Conservation (phyloP, 2,797 vertebrate genomes). For the Fundulus diaphanus region DNA sequence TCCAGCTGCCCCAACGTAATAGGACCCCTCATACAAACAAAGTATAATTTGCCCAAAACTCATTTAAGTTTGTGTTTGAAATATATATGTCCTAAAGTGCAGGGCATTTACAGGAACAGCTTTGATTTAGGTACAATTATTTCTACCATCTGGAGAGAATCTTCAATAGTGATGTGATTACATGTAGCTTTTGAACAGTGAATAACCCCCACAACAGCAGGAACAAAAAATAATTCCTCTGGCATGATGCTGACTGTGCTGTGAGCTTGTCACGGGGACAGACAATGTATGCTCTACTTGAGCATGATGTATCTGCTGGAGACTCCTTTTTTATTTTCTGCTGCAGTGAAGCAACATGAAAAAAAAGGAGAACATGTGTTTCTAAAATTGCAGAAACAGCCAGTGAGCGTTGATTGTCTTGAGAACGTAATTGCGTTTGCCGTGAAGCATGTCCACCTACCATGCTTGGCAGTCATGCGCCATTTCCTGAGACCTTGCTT, state of each 20-base stretch:
- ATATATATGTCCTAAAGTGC: not conserved
- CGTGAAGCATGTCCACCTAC: slow-evolving; percentile 44
- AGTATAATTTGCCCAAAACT: not conserved
- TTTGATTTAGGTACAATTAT: not conserved
- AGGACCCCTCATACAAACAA: not conserved
- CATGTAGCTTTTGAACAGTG: slow-evolving; percentile 19
- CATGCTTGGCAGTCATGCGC: slow-evolving; percentile 35
- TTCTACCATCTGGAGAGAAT: not conserved
- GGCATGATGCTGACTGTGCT: slow-evolving; percentile 50
- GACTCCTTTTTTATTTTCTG: slow-evolving; percentile 29
- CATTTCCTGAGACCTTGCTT: slow-evolving; percentile 52
- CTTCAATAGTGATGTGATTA: slow-evolving; percentile 3
- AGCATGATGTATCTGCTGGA: slow-evolving; percentile 58
- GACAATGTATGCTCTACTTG: slow-evolving; percentile 29
- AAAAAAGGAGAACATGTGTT: slow-evolving; percentile 54
- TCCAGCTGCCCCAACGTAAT: not conserved
- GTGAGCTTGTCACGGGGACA: slow-evolving; percentile 41
- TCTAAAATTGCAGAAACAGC: slow-evolving; percentile 36
- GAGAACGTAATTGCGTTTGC: slow-evolving; percentile 41
- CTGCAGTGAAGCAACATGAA: slow-evolving; percentile 33
- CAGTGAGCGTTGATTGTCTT: slow-evolving; percentile 44
- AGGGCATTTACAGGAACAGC: not conserved
- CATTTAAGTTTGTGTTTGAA: not conserved
- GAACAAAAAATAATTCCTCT: slow-evolving; percentile 26
- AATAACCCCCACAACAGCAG: slow-evolving; percentile 34